Evolutionary conservation across 2,797 vertebrate genomes (phyloP).

Genomic region (Tiaroga cobitis): DNA sequence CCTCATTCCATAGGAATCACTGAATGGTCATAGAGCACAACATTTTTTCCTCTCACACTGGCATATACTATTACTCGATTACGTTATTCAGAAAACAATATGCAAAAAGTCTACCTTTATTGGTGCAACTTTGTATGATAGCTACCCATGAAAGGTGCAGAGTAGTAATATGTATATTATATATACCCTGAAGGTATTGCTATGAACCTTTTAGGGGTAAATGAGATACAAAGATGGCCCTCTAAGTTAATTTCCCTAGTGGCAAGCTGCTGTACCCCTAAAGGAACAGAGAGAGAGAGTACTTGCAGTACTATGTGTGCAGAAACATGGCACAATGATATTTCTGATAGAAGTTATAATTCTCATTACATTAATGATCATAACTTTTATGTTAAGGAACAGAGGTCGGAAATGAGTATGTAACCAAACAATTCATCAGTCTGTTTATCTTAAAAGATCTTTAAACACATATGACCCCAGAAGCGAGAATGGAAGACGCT

Average conservation of each 20-base stretch:
- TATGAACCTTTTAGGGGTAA: not conserved
- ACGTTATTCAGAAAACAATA: too few species aligned
- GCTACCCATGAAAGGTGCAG: not conserved
- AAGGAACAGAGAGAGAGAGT: not conserved
- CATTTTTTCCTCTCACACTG: not conserved
- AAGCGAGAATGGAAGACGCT: conserved; percentile 27
- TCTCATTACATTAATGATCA: not conserved
- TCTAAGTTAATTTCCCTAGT: not conserved
- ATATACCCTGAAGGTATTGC: not conserved
- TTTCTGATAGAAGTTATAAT: not conserved
- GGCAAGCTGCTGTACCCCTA: not conserved
- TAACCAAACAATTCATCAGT: not conserved
- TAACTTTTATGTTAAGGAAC: not conserved
- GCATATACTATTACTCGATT: not conserved
- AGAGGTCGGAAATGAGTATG: not conserved
- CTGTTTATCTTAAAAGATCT: conserved; percentile 18
- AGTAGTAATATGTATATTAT: not conserved
- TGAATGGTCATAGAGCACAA: conserved; percentile 9
- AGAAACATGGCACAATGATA: not conserved
- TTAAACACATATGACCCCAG: conserved; percentile 36
- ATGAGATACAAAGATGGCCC: not conserved
- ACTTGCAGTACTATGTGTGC: not conserved
- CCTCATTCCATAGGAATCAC: not conserved
- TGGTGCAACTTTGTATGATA: not conserved
- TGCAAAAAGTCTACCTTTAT: not conserved